Evolutionary conservation across 1,140 invertebrate species (phyloP), one percentile per base, ranked within the genome.

Genomic region (Adoxophyes honmai): DNA sequence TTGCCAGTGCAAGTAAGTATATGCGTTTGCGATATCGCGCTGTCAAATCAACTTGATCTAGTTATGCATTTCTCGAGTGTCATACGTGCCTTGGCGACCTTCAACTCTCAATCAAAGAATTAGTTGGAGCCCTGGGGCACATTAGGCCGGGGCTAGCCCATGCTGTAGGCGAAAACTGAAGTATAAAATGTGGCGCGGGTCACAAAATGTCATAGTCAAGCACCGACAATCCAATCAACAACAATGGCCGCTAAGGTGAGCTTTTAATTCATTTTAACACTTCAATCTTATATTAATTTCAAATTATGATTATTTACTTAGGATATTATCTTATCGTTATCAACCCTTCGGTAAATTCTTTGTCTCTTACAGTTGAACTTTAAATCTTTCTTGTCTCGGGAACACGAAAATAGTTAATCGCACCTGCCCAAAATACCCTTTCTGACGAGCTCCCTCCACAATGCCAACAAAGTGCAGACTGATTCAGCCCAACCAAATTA

Each of bases 241-340:
- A 75, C 62, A 74, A 78, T 79, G 76, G 66, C 66, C 36, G 70
- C 74, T 59, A 77, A 79, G 67, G 76, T 79, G 57, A 70, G 57
- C 37, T 28, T 55, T 75, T 81, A 10, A 52, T 42, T 35, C 37
- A 57, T 34, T 2, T 2, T 28, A 28, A 28, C 6, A 3, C 21
- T 28, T 28, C 6, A 28, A 28, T 28, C 21, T 2, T 3, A 28
- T 3, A 28, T 28, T 28, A 28, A 6, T 28, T 28, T 28, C 21
- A 28, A n/a, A n/a, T n/a, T n/a, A n/a, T n/a, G n/a, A n/a, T n/a
- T n/a, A n/a, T n/a, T n/a, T n/a, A n/a, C n/a, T n/a, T n/a, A n/a
- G n/a, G n/a, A n/a, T n/a, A n/a, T n/a, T n/a, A n/a, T n/a, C n/a
- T n/a, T n/a, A n/a, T n/a, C n/a, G n/a, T n/a, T n/a, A n/a, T n/a